Percentiles rank a stretch among this genome's conserved stretches.
Conservation (phyloP, 2,888 invertebrate species). For the Ochropacha duplaris region DNA sequence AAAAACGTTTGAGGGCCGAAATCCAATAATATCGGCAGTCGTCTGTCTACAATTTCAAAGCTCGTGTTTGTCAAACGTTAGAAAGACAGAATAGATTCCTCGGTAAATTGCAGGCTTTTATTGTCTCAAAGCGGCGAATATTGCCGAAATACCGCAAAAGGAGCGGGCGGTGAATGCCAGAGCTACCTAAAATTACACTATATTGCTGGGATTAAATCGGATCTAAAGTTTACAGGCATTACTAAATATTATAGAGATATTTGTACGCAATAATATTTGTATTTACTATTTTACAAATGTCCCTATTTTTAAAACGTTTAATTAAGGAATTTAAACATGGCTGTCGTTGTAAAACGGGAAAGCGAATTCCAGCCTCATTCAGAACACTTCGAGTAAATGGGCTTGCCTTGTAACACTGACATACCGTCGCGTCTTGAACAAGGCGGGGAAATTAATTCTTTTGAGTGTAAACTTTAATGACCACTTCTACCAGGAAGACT, state of each 20-base stretch:
- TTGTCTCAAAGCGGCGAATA: slow-evolving; percentile 29
- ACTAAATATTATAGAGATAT: background rate
- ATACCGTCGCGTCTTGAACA: slow-evolving; percentile 7
- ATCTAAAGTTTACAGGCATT: background rate
- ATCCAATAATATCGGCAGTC: slow-evolving; percentile 21
- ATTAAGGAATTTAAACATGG: slow-evolving; percentile 1
- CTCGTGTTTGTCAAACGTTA: slow-evolving; percentile 20
- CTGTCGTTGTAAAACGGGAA: background rate
- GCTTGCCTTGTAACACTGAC: slow-evolving; percentile 3
- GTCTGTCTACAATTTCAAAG: slow-evolving; percentile 30
- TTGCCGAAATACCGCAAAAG: slow-evolving; percentile 33
- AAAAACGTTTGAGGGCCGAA: slow-evolving; percentile 13
- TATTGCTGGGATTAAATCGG: background rate
- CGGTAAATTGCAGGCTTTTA: slow-evolving; percentile 27
- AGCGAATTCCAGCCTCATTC: background rate
- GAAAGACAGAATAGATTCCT: slow-evolving; percentile 20
- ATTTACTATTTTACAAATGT: too few species aligned
- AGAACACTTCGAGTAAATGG: slow-evolving; percentile 9
- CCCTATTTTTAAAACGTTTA: background rate
- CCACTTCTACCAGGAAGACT: background rate
- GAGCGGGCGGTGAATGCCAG: slow-evolving; percentile 19
- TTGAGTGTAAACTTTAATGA: background rate
- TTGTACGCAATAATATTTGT: background rate
- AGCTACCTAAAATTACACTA: background rate
- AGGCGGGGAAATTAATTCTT: background rate